Conservation (phyloP, 2,888 invertebrate genomes). For the Drosophila prostipennis region DNA sequence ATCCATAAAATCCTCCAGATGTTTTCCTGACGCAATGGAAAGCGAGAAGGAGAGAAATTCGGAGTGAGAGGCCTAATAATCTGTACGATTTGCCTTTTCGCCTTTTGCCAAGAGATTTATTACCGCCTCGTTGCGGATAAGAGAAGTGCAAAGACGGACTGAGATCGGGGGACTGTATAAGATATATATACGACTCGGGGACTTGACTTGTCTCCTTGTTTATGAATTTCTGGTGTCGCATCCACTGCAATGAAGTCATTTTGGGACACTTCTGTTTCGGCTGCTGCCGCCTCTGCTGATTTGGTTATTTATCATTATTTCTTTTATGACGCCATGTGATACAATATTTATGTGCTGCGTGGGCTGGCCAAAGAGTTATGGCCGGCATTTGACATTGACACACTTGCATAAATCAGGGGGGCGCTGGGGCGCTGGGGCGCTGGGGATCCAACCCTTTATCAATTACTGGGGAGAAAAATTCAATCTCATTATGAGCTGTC, state of each 20-base stretch:
- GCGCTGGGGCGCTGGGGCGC: neutral
- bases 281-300: constrained; percentile 64
- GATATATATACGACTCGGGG: constrained; percentile 28
- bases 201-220: constrained; percentile 19
- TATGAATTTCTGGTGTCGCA: constrained; percentile 57
- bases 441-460: constrained; percentile 56
- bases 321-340: constrained; percentile 74
- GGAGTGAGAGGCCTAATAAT: constrained; percentile 64
- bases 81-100: constrained; percentile 70
- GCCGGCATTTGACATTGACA: constrained; percentile 72
- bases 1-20: constrained; percentile 53
- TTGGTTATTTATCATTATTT: constrained; percentile 80
- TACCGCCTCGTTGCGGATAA: constrained; percentile 78
- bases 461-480: constrained; percentile 40
- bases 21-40: constrained; percentile 66
- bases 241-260: constrained; percentile 64
- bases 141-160: constrained; percentile 66
- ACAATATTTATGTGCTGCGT: constrained; percentile 69
- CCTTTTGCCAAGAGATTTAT: constrained; percentile 71
- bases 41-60: neutral
- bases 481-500: constrained; percentile 61
- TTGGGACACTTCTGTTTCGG: constrained; percentile 52
- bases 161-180: constrained; percentile 18
- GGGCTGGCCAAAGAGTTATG: constrained; percentile 57
- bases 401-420: constrained; percentile 66